Evolutionary conservation across 2,797 vertebrate species (phyloP).

Genomic region (Cuniculus paca): DNA sequence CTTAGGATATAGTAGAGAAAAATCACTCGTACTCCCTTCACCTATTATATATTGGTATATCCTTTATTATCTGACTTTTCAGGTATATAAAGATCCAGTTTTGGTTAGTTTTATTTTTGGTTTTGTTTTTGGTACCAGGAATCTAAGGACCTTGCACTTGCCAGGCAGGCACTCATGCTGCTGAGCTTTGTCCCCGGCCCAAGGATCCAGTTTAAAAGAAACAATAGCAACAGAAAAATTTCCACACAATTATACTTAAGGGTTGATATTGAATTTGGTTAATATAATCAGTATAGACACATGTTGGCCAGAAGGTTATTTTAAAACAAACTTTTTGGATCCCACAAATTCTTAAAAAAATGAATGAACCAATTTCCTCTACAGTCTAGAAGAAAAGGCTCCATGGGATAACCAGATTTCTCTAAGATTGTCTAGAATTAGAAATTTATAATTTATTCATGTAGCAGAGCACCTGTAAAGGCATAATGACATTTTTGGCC

Average conservation of each 20-base stretch:
- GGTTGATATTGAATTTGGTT: conserved; percentile 1
- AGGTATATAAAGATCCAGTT: not conserved
- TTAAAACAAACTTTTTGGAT: conserved; percentile 14
- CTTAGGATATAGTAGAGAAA: conserved; percentile 43
- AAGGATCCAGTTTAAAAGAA: not conserved
- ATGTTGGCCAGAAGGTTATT: not conserved
- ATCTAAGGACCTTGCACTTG: too few species aligned
- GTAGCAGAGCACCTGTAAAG: not conserved
- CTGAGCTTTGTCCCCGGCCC: too few species aligned
- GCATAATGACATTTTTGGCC: not conserved
- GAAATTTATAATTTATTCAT: not conserved
- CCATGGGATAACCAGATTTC: not conserved
- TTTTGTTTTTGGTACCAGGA: too few species aligned
- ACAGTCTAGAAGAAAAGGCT: not conserved
- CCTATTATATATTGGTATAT: not conserved
- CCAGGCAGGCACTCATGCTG: too few species aligned
- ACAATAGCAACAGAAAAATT: conserved; percentile 37
- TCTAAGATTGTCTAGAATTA: not conserved
- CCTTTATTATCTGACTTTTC: conserved; percentile 28
- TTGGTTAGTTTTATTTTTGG: too few species aligned
- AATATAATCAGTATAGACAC: not conserved
- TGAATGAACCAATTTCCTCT: not conserved
- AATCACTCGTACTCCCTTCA: not conserved
- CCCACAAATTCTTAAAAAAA: conserved; percentile 31
- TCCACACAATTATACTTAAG: not conserved